Percentiles rank a stretch among this genome's conserved stretches.
These are phyloP conservation scores for Sinelater perroti DNA, from an alignment of 2,888 invertebrate species.

Conservation along the genomic window DNA sequence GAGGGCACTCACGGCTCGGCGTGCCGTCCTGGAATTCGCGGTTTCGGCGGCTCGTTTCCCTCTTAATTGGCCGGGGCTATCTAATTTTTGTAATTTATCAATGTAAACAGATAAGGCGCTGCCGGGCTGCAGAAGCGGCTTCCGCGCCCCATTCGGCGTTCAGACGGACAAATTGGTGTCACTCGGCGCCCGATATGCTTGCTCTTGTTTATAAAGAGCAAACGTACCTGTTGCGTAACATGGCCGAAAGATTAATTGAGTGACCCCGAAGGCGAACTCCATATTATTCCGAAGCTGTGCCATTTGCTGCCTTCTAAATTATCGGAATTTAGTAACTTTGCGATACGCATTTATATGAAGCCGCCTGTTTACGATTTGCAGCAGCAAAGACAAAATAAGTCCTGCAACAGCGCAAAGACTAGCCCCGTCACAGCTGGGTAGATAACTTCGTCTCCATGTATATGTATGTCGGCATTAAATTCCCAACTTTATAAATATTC, in stretches of 20 bases:
- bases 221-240: slow-evolving; percentile 16
- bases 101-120: slow-evolving; percentile 19
- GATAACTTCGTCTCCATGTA: too few species aligned
- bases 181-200: slow-evolving; percentile 10
- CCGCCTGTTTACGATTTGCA: slow-evolving; percentile 9
- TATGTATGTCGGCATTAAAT: not conserved
- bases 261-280: slow-evolving; percentile 12
- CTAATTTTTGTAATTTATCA: slow-evolving; percentile 23
- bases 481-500: slow-evolving; percentile 8
- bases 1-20: not conserved
- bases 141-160: slow-evolving; percentile 15
- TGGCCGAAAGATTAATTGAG: slow-evolving; percentile 8
- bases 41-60: slow-evolving; percentile 15
- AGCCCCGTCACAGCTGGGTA: too few species aligned
- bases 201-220: not conserved
- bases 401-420: too few species aligned
- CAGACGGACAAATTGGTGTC: slow-evolving; percentile 29
- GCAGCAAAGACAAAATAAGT: slow-evolving; percentile 6
- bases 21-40: not conserved
- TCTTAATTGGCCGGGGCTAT: slow-evolving; percentile 24
- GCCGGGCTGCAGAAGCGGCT: slow-evolving; percentile 6
- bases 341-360: not conserved
- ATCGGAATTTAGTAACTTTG: slow-evolving; percentile 12
- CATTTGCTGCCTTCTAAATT: slow-evolving; percentile 10
- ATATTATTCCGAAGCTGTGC: not conserved